Evolutionary conservation across 2,797 vertebrate species (phyloP), one percentile per base, ranked within the genome.

Genomic region (Enteromius treurensis): DNA sequence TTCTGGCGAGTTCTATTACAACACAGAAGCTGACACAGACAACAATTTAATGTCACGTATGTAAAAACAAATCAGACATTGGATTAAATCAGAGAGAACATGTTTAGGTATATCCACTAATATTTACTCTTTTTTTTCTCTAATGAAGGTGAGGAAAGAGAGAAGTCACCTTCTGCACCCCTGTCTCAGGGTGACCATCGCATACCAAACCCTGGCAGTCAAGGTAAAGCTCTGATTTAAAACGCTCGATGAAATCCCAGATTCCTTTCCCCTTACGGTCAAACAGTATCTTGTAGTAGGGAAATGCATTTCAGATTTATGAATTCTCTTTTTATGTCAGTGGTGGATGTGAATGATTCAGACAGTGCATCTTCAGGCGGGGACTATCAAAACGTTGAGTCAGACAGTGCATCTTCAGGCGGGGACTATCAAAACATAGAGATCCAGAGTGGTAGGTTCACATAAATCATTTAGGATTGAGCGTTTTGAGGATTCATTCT

Each of bases 361-460:
- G n/a, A n/a, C n/a, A n/a, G n/a, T n/a, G n/a, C n/a, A n/a, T n/a
- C n/a, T n/a, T n/a, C n/a, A n/a, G n/a, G n/a, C n/a, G n/a, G n/a
- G n/a, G n/a, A n/a, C n/a, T n/a, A n/a, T n/a, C n/a, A n/a, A n/a
- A n/a, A n/a, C n/a, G n/a, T n/a, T n/a, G n/a, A n/a, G n/a, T 87
- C 89, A 37, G 85, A 77, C 58, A 90, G 90, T 77, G 87, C 87
- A 1, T 89, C 87, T 15, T 90, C 90, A 58, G 86, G 71, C 6
- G 89, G 88, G 49, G 87, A 55, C 47, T 91, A 90, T 71, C 51
- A 89, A 79, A 89, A 90, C 77, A 51, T 23, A 5, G 75, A 69
- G 49, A 29, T n/a, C 15, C 58, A 70, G 40, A 42, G 79, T 87
- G 69, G 88, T 90, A 40, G 73, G 85, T 42, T 34, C 58, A 65